phyloP scores from a whole-genome alignment of 2,888 invertebrate genomes.

The Noctua fimbriata region DNA sequence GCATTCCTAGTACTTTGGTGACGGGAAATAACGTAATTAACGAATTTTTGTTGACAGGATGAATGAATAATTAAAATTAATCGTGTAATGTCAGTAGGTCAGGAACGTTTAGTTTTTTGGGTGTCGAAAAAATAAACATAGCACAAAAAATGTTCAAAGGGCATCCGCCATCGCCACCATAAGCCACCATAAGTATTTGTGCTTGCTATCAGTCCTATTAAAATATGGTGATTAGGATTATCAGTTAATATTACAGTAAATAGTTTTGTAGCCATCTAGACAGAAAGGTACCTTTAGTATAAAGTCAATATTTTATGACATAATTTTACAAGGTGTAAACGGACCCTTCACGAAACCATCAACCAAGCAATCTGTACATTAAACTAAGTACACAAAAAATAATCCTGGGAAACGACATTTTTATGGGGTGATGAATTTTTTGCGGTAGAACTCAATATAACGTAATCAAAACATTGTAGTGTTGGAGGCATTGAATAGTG shows the following conservation, averaged over 20 bases:
- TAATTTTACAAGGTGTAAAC: no score
- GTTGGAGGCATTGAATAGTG: no score
- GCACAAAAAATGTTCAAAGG: not conserved
- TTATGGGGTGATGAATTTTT: no score
- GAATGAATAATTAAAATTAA: conserved; percentile 40
- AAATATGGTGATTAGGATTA: not conserved
- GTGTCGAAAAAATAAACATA: not conserved
- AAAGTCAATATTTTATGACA: no score
- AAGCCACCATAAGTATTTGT: not conserved
- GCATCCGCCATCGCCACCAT: not conserved
- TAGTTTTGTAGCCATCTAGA: not conserved
- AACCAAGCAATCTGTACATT: no score
- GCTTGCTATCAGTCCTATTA: not conserved
- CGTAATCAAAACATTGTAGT: no score
- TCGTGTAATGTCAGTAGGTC: conserved; percentile 18
- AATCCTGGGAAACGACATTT: no score
- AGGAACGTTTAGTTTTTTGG: conserved; percentile 10
- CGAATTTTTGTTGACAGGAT: conserved; percentile 30
- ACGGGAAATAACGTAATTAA: conserved; percentile 48
- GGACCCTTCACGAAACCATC: no score
- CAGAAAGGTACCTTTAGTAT: no score
- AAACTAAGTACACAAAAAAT: no score
- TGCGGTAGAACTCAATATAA: no score
- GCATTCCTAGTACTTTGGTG: conserved; percentile 59
- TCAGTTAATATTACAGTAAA: not conserved